Percentiles rank a stretch among this genome's conserved stretches.
Conservation (phyloP, 2,113 vertebrate genomes). For the Promerops cafer region DNA sequence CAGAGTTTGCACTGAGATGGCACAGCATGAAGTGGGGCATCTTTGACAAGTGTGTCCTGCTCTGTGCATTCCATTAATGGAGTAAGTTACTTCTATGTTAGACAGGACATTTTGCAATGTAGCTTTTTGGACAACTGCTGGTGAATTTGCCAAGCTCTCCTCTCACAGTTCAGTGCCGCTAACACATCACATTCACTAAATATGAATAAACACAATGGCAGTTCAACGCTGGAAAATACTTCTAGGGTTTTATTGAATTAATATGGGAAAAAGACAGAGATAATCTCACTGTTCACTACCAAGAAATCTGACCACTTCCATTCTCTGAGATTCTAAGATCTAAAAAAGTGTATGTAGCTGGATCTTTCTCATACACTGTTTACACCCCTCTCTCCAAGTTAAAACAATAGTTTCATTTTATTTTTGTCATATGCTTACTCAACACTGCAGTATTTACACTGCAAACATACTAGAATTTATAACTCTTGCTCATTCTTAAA, state of each 20-base stretch:
- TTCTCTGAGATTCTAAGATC: not conserved
- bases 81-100: not conserved
- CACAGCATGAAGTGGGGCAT: not conserved
- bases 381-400: not conserved
- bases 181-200: not conserved
- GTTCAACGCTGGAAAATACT: not conserved
- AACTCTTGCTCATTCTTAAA: not conserved
- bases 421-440: conserved; percentile 29
- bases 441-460: not conserved
- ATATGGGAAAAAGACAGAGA: not conserved
- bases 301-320: not conserved
- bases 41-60: not conserved
- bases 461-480: not conserved
- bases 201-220: not conserved
- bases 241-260: not conserved
- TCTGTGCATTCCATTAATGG: not conserved
- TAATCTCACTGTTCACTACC: not conserved
- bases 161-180: not conserved
- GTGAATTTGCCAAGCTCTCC: not conserved
- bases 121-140: not conserved
- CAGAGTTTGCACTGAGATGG: not conserved
- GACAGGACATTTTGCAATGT: not conserved
- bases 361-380: not conserved
- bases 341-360: not conserved
- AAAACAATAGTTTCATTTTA: conserved; percentile 37